These are phyloP conservation scores for Heterochromis multidens DNA, from an alignment of 2,113 vertebrate species.

Conservation along the genomic window DNA sequence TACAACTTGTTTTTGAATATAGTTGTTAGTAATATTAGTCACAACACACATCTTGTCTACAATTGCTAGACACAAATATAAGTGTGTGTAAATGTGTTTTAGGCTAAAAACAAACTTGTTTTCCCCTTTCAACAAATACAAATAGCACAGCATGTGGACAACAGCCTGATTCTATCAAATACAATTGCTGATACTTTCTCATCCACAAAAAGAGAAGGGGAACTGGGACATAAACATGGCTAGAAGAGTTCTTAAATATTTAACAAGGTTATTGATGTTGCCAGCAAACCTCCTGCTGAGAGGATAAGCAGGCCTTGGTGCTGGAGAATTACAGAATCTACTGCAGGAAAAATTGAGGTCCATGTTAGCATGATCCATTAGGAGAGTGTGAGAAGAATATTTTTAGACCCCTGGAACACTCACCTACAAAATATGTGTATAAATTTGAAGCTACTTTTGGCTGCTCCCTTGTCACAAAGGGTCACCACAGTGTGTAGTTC, in stretches of 20 bases:
- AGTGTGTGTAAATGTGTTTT: not conserved
- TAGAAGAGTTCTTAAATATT: slow-evolving; percentile 42
- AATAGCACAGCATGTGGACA: not conserved
- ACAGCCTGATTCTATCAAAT: not conserved
- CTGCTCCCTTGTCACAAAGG: not conserved
- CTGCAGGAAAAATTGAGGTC: not conserved
- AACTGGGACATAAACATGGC: not conserved
- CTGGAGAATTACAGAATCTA: slow-evolving; percentile 4
- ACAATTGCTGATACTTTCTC: not conserved
- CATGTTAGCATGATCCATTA: not conserved
- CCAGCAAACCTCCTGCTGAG: slow-evolving; percentile 17
- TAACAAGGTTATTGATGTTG: slow-evolving; percentile 50
- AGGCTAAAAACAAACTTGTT: fast-evolving
- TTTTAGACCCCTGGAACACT: not conserved
- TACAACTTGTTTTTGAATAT: not conserved
- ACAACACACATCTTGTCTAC: not conserved
- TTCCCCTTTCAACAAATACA: not conserved
- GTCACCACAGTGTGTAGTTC: not conserved
- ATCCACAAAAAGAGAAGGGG: not conserved
- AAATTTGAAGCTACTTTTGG: not conserved
- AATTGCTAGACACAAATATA: not conserved
- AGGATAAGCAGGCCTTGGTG: slow-evolving; percentile 24
- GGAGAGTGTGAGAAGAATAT: not conserved
- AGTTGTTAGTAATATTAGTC: not conserved
- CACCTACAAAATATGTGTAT: not conserved